Base-by-base conservation (phyloP, 2,113 vertebrate genomes). In the Ammodytes marinus region DNA sequence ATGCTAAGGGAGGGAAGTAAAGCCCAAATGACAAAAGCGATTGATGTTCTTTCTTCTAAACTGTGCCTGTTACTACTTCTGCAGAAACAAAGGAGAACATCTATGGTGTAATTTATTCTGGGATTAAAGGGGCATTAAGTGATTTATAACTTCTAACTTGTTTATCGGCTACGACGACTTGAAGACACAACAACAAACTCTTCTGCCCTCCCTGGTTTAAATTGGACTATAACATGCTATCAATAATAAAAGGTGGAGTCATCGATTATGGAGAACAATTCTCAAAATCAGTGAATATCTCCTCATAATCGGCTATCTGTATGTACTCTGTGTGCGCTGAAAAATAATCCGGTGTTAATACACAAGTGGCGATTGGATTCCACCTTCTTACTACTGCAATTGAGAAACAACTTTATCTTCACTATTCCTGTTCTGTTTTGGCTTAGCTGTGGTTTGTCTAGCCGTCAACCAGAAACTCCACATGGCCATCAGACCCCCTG, bases 41-140 rank as follows among this genome's bases (percentile, higher is more conserved):
- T n/a, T 15, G 6, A 19, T 63, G 52, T 69, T 63, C 57, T 50
- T 59, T 70, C 57, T 67, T 85, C 19, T 46, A 72, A 74, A 74
- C 63, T 67, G 35, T 69, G 53, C 10, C 46, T 9, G 17, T 52
- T 68, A 47, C 15, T 1, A 9, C 40, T 53, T 27, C 17, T 27
- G 46, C 13, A 64, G 45, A 66, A 40, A 5, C 11, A 37, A 27
- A 52, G 1, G 8, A 35, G 9, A 46, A 43, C 59, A 74, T 69
- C 63, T n/a, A 64, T 52, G 40, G 2, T 15, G 45, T 42, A 1
- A 71, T 60, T 58, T 17, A 40, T 52, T 53, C 15, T 35, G n/a
- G 8, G n/a, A 17, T 47, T 40, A 53, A 50, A 69, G 42, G 5
- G 46, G 10, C 70, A 47, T 69, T 43, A 57, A 47, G 19, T 68